Base-by-base conservation (phyloP, 2,888 invertebrate genomes). In the Micoletzkya japonica region DNA sequence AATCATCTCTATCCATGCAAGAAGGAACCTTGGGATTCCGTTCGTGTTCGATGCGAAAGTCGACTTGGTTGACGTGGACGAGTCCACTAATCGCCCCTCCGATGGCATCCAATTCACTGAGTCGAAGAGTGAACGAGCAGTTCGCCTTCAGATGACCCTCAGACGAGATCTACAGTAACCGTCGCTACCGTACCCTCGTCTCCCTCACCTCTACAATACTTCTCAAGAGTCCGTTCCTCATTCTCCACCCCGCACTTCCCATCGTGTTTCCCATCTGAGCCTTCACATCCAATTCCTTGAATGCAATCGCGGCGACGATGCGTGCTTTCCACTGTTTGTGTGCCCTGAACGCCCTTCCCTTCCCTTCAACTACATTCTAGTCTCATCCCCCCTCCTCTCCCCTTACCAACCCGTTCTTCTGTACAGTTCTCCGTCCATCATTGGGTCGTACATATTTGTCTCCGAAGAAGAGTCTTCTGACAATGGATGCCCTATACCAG, bases 211-310 rank as follows among this genome's bases (percentile, higher is more conserved):
- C 75, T 1, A 78, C 64, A 54, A 75, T 72, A 28, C 76, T 78
- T 50, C 82, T 70, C 2, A 78, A 63, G 24, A 76, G 60, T 44
- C 83, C 83, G 24, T 81, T 74, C 20, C 76, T 74, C 6, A 81
- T 78, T 39, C 76, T 74, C 88, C 87, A 92, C 90, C 90, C 90
- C 72, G 96, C 95, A 86, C 95, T 95, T 20, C 98, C 97, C 95
- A 98, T 97, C 0, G 97, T 95, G 86, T 97, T 97, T 54, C 96
- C 95, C 95, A 98, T 98, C 87, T 97, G 97, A 92, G 97, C 96
- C 86, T 94, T 93, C 14, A 98, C 93, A 87, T 96, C 96, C 44
- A 98, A 89, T 82, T 93, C 91, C 58, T 95, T 94, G 86, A 97
- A 94, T 88, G 96, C 95, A 54, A 97, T 92, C 0, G 94, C 94